Base-by-base conservation (phyloP, 92 coral and sea anemone species). In the Epizoanthus rinbou region DNA sequence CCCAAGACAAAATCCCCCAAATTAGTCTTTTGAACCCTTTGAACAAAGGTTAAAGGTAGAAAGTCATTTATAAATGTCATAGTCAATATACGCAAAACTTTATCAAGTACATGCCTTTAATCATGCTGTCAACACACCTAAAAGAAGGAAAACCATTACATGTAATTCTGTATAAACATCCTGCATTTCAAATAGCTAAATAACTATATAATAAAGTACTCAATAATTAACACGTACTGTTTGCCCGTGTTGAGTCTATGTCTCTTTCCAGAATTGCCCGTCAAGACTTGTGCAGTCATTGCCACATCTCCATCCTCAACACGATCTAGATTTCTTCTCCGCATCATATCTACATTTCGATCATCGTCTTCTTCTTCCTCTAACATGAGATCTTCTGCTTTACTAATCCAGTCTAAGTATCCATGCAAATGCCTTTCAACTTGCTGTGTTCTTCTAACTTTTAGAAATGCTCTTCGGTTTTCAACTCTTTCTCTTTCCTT, bases 401-500 rank as follows among this genome's bases (percentile, higher is more conserved):
- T 94, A 71, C 99, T 97, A 16, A 97, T 89, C 99, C 99, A 97
- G 57, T 97, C 99, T 65, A 97, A 83, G 75, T 97, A 97, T 5
- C 99, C 99, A 63, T 94, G 92, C 31, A 97, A 85, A 76, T 94
- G 98, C 62, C 99, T 88, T 84, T 97, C 98, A 75, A 97, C 95
- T 85, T 97, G 97, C 64, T 97, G 95, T 33, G 98, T 92, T 86
- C 99, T 91, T 71, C 99, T 87, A n/a, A 94, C 97, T 94, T 97
- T 97, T 25, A 97, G 90, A 80, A 97, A 97, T 35, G 95, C 99
- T 81, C 95, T 92, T 17, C 99, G 87, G 83, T 97, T 97, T 82
- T 97, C 99, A 57, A 97, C 99, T 87, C 99, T 87, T 87, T 97
- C 99, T 88, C 99, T 94, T 74, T 97, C 99, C 89, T 97, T 97